Conservation (phyloP, 2,888 invertebrate genomes). For the Brassicogethes aeneus region DNA sequence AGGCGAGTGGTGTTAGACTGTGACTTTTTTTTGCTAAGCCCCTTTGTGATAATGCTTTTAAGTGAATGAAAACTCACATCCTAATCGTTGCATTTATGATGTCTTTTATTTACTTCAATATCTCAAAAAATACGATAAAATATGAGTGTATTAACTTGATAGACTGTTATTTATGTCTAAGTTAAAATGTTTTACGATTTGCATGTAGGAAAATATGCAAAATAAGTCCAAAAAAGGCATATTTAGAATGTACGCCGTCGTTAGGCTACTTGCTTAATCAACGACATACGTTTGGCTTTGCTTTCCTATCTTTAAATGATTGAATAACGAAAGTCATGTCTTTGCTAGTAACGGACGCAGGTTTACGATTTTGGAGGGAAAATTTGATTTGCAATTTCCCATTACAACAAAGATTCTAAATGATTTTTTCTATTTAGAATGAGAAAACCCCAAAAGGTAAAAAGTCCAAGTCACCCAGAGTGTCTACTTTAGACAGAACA, state of each 20-base stretch:
- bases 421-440: constrained; percentile 27
- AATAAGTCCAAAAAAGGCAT: constrained; percentile 14
- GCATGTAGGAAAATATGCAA: constrained; percentile 10
- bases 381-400: constrained; percentile 22
- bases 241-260: constrained; percentile 28
- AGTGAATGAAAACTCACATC: constrained; percentile 24
- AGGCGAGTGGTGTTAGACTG: constrained; percentile 33
- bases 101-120: not conserved
- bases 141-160: too few relatives aligned
- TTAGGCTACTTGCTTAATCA: constrained; percentile 15
- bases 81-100: constrained; percentile 18
- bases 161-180: too few relatives aligned
- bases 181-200: too few relatives aligned
- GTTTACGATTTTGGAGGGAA: constrained; percentile 40
- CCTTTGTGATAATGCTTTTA: constrained; percentile 10
- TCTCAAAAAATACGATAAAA: not conserved
- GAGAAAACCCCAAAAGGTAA: constrained; percentile 42
- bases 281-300: constrained; percentile 28
- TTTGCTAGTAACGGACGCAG: constrained; percentile 16
- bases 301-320: constrained; percentile 26
- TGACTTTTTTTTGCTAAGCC: constrained; percentile 29
- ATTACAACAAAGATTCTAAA: too few relatives aligned
- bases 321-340: constrained; percentile 22
- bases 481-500: constrained; percentile 42
- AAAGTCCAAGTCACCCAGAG: constrained; percentile 40